Base-by-base conservation (phyloP, 2,888 invertebrate species). In the Diarsia dahlii region DNA sequence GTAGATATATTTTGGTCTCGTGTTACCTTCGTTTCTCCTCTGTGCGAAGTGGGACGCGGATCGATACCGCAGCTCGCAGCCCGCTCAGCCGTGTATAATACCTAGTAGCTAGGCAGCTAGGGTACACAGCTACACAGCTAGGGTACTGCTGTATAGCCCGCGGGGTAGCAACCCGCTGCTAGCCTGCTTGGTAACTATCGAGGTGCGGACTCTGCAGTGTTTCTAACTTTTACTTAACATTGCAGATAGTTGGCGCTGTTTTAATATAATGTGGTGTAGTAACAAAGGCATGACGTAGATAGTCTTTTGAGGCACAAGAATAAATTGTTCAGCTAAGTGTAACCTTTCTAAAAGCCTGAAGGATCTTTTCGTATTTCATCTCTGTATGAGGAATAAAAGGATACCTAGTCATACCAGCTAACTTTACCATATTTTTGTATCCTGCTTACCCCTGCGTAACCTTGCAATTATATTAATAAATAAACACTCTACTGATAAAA, bases 21-120 rank as follows among this genome's bases (percentile, higher is more conserved):
- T 3, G 77, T 81, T 76, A 84, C 83, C 83, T 83, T 82, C 56
- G 48, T 48, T n/a, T 83, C 78, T 83, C 82, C 83, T 82, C 81
- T 84, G 46, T 48, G 81, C 39, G 23, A 58, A 65, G 76, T 58
- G 82, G 63, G 48, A 28, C 68, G 69, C 60, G 45, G 82, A 63
- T 85, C 85, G 79, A 83, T 85, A 85, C 46, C 34, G 46, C 50
- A 52, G 85, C 34, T 18, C 60, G 60, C 60, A 18, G 60, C 34
- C 39, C 46, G 50, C 54, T 50, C 70, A 13, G 23, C 56, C 56
- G 5, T 6, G 56, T 56, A n/a, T 4, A 28, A n/a, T 4, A 28
- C 23, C 54, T n/a, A 50, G 15, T 18, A 50, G 6, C 54, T n/a
- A 39, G 39, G 39, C 39, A 39, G 39, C 39, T 39, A 8, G 39